Percentiles rank a stretch among this genome's conserved stretches.
These are phyloP conservation scores for Archivesica marissinica DNA, from an alignment of 1,140 invertebrate species.

Conservation along the genomic window DNA sequence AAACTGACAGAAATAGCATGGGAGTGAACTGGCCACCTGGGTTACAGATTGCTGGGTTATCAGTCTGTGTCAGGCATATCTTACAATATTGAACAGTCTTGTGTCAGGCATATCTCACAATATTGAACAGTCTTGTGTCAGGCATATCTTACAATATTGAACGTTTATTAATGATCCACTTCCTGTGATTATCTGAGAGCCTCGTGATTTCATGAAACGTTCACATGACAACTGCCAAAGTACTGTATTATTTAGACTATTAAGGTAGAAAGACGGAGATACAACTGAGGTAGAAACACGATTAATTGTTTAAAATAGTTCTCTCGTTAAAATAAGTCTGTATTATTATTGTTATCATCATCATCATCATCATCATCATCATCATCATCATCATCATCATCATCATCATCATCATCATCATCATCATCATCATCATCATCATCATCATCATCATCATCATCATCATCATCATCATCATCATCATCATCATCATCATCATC, in stretches of 20 bases:
- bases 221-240: constrained; percentile 36
- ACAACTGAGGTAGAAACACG: too few species aligned
- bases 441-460: constrained; percentile 62
- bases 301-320: too few species aligned
- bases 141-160: constrained; percentile 38
- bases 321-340: too few species aligned
- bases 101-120: too few species aligned
- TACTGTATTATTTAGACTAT: too few species aligned
- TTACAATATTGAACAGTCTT: constrained; percentile 39
- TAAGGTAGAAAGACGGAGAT: too few species aligned
- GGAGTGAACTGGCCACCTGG: constrained; percentile 27
- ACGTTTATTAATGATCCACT: constrained; percentile 48
- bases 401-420: constrained; percentile 61
- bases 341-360: constrained; percentile 59
- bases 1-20: constrained; percentile 23
- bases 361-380: constrained; percentile 63
- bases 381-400: constrained; percentile 63
- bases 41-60: constrained; percentile 30
- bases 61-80: constrained; percentile 39
- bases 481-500: constrained; percentile 63
- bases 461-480: constrained; percentile 59
- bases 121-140: too few species aligned
- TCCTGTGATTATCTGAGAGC: constrained; percentile 42
- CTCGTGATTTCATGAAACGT: constrained; percentile 34
- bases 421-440: constrained; percentile 62